phyloP scores from a whole-genome alignment of 2,888 invertebrate species.

The Listrodromus nycthemerus region DNA sequence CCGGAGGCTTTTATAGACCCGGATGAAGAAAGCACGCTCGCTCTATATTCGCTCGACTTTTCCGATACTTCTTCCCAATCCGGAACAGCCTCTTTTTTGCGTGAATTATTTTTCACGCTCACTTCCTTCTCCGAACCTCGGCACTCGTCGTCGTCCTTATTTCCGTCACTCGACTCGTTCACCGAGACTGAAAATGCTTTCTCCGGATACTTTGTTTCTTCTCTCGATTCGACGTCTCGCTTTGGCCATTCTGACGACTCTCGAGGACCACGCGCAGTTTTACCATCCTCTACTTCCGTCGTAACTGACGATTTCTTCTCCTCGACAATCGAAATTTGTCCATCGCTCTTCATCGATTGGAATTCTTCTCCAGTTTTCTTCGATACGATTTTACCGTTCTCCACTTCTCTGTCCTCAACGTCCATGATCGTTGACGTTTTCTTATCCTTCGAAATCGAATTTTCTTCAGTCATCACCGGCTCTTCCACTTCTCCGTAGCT shows the following conservation, averaged over 20 bases:
- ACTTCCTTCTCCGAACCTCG: not conserved
- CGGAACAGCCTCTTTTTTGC: not conserved
- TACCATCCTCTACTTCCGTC: not conserved
- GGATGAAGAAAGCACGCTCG: not conserved
- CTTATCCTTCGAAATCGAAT: not conserved
- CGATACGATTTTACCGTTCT: not conserved
- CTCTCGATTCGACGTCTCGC: not conserved
- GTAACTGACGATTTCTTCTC: not conserved
- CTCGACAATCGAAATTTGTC: not conserved
- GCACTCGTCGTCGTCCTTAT: not conserved
- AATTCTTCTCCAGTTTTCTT: conserved; percentile 10
- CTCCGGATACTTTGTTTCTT: conserved; percentile 23
- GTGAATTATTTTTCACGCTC: conserved; percentile 4
- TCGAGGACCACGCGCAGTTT: not conserved
- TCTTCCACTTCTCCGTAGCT: not conserved
- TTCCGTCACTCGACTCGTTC: conserved; percentile 17
- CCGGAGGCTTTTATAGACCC: conserved; percentile 33
- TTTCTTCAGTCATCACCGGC: not conserved
- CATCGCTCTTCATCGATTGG: not conserved
- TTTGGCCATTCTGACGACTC: not conserved
- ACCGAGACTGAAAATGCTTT: conserved; percentile 48
- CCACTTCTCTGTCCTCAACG: not conserved
- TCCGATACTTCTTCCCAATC: not conserved
- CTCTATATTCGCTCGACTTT: conserved; percentile 1
- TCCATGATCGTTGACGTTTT: not conserved